Evolutionary conservation across 2,113 vertebrate species (phyloP).

Genomic region (Equus quagga): DNA sequence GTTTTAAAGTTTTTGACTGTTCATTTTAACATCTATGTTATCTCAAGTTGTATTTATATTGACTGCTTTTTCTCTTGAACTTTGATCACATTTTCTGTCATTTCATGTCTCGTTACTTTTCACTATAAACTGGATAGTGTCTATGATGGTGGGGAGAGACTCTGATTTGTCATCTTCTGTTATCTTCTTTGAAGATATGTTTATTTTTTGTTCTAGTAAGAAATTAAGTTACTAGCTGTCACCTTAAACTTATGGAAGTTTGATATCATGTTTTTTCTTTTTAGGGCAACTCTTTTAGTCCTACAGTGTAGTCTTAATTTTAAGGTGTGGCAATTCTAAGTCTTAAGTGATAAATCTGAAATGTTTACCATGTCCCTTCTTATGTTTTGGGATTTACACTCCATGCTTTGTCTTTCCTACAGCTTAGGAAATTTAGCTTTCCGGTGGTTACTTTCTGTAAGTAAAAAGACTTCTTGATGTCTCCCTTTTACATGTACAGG

Average conservation of each 20-base stretch:
- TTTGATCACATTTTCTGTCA: not conserved
- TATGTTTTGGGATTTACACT: not conserved
- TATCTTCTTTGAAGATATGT: not conserved
- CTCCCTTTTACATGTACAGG: not conserved
- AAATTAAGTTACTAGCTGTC: not conserved
- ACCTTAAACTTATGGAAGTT: not conserved
- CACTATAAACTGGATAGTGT: not conserved
- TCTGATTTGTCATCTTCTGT: not conserved
- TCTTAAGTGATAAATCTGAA: not conserved
- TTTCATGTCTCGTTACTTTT: not conserved
- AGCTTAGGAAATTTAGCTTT: not conserved
- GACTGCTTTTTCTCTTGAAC: not conserved
- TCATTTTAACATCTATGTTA: not conserved
- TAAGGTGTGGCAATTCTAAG: not conserved
- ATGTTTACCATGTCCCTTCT: not conserved
- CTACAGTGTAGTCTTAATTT: not conserved
- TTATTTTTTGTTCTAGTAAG: not conserved
- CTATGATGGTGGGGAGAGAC: not conserved
- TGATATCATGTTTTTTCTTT: rapidly evolving
- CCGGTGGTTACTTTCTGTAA: not conserved
- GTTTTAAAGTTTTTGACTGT: not conserved
- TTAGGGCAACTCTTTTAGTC: not conserved
- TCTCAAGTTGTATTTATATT: not conserved
- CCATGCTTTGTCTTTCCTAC: not conserved
- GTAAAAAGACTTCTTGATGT: not conserved